Conservation (phyloP, 2,888 invertebrate genomes). For the Tenthredo livida region DNA sequence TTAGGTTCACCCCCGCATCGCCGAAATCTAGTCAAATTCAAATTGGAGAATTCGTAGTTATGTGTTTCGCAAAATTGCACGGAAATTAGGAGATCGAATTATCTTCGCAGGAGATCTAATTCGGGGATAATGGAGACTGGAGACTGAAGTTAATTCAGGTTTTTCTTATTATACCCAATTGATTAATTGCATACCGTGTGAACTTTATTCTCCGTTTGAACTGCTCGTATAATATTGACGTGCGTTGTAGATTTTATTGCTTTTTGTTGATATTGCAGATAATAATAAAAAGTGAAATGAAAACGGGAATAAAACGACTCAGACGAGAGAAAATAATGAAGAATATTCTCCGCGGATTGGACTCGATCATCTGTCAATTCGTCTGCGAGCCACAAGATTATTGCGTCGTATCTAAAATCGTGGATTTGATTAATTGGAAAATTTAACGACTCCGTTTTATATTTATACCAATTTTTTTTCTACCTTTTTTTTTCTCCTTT, state of each 20-base stretch:
- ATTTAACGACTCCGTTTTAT: conserved; percentile 28
- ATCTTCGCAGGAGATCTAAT: background rate
- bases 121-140: no score
- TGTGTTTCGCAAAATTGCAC: no score
- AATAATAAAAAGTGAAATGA: background rate
- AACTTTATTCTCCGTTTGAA: background rate
- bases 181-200: background rate
- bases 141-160: background rate
- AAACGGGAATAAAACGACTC: background rate
- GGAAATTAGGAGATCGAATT: background rate
- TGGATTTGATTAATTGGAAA: conserved; percentile 28
- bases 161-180: background rate
- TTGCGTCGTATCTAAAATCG: background rate
- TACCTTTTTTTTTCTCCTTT: background rate
- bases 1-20: background rate
- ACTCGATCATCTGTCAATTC: background rate
- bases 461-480: background rate
- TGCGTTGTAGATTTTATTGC: conserved; percentile 18
- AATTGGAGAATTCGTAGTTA: background rate
- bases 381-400: background rate
- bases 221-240: conserved; percentile 24
- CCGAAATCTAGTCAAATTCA: background rate
- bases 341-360: background rate
- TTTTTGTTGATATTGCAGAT: background rate
- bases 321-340: background rate